A percentile compares a stretch with the other conserved stretches of the same genome.
Evolutionary conservation across 2,888 invertebrate genomes (phyloP).

Genomic region (Ceraclea dissimilis): DNA sequence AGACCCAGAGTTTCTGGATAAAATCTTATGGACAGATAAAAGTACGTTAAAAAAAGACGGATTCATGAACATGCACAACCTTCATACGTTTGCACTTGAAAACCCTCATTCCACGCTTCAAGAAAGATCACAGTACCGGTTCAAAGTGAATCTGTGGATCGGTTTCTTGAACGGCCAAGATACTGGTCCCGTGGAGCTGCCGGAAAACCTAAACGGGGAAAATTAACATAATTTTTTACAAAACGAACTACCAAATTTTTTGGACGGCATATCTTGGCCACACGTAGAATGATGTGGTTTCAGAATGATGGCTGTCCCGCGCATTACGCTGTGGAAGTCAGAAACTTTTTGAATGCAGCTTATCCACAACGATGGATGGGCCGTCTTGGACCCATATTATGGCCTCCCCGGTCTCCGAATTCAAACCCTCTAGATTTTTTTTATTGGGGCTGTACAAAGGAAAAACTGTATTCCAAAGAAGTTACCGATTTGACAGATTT

Average conservation of each 20-base stretch:
- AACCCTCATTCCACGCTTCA: too few relatives aligned
- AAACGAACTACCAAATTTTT: neutral
- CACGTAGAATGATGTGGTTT: too few relatives aligned
- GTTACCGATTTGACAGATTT: neutral
- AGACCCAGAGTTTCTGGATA: too few relatives aligned
- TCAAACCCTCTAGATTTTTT: neutral
- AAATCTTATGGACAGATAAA: too few relatives aligned
- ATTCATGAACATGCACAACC: too few relatives aligned
- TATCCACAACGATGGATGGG: slow-evolving; percentile 1
- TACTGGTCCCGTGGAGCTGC: neutral
- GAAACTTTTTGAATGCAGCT: neutral
- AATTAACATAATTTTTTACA: neutral
- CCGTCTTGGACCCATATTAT: neutral
- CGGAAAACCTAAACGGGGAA: neutral
- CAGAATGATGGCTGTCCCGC: slow-evolving; percentile 13
- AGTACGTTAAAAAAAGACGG: too few relatives aligned
- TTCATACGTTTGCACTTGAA: too few relatives aligned
- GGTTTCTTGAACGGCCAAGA: slow-evolving; percentile 5
- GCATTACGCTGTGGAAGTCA: slow-evolving; percentile 2
- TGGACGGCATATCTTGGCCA: neutral
- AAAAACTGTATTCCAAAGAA: neutral
- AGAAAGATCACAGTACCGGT: too few relatives aligned
- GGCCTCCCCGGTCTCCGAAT: slow-evolving; percentile 1
- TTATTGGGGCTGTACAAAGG: neutral
- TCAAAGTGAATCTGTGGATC: slow-evolving; percentile 6